Evolutionary conservation across 2,888 invertebrate genomes (phyloP).

Genomic region (Heterodera filipjevi): DNA sequence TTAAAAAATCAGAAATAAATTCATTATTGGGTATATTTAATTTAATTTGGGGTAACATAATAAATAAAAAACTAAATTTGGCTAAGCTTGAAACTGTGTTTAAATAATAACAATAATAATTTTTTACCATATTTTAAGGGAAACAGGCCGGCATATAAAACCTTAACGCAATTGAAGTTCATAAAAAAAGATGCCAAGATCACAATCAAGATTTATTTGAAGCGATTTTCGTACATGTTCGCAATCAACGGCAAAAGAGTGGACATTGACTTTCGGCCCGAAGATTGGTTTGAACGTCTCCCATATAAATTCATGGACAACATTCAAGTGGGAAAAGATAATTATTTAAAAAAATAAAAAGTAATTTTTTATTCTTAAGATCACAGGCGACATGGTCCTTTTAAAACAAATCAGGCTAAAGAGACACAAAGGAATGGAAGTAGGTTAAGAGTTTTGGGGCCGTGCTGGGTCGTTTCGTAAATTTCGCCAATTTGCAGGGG

Average conservation of each 20-base stretch:
- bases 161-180: not conserved
- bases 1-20: too few species aligned
- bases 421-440: not conserved
- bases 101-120: too few species aligned
- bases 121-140: too few species aligned
- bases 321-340: not conserved
- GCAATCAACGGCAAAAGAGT: not conserved
- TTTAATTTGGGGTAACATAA: too few species aligned
- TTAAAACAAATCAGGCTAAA: not conserved
- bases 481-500: too few species aligned
- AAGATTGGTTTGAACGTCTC: not conserved
- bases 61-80: too few species aligned
- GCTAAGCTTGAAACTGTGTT: too few species aligned
- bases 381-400: not conserved
- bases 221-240: not conserved
- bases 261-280: not conserved
- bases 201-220: not conserved
- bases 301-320: not conserved
- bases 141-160: too few species aligned
- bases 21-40: too few species aligned
- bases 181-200: not conserved
- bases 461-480: too few species aligned
- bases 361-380: not conserved
- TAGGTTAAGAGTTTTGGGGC: not conserved
- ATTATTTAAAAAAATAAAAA: not conserved